Conservation (phyloP, 1,140 invertebrate species). For the Chymomyza costata region DNA sequence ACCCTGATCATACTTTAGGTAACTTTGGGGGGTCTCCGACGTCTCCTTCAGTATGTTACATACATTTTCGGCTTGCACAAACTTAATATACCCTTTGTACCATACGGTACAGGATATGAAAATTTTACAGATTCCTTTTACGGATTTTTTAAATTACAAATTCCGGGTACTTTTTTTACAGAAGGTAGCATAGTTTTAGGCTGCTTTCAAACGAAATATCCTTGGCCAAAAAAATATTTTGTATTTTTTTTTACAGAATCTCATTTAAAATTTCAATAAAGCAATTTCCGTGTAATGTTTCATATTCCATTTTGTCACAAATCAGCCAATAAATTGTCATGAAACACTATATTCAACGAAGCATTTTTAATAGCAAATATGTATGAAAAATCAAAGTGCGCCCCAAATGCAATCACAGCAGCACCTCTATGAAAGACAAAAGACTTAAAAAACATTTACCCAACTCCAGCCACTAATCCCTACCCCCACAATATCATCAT, state of each 20-base stretch:
- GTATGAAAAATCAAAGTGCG: not conserved
- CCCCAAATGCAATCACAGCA: slow-evolving; percentile 17
- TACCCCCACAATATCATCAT: slow-evolving; percentile 28
- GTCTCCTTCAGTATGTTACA: too few species aligned
- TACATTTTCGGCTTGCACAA: too few species aligned
- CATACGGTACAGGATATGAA: too few species aligned
- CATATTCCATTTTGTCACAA: slow-evolving; percentile 64
- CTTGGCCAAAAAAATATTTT: too few species aligned
- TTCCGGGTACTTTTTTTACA: too few species aligned
- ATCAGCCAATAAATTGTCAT: slow-evolving; percentile 61
- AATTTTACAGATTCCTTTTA: too few species aligned
- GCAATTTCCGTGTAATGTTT: slow-evolving; percentile 15
- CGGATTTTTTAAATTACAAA: not conserved
- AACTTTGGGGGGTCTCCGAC: too few species aligned
- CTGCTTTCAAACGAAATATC: not conserved
- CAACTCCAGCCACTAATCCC: slow-evolving; percentile 26
- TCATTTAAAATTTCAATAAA: slow-evolving; percentile 47
- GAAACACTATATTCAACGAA: slow-evolving; percentile 32
- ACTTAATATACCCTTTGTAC: too few species aligned
- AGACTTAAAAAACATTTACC: not conserved
- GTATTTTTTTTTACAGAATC: not conserved
- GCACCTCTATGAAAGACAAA: slow-evolving; percentile 11
- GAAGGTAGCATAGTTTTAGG: not conserved
- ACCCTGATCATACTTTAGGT: too few species aligned
- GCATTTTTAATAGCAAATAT: not conserved